Percentiles rank a stretch among this genome's conserved stretches.
These are phyloP conservation scores for Heterodera carotae DNA, from an alignment of 1,140 invertebrate genomes.

Conservation along the genomic window DNA sequence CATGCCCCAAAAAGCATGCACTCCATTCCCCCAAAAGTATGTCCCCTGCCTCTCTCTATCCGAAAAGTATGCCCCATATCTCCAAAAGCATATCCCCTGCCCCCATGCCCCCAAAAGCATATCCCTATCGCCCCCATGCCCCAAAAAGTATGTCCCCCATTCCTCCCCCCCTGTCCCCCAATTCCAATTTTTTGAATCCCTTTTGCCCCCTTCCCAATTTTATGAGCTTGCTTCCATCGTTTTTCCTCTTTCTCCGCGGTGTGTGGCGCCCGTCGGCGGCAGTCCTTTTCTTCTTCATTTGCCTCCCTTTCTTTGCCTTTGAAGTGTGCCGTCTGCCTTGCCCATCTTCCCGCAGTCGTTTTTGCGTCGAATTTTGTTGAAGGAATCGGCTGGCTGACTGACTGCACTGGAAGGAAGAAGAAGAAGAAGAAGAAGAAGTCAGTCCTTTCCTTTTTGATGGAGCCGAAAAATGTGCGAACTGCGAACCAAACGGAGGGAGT, in stretches of 20 bases:
- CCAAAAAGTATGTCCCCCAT: neutral
- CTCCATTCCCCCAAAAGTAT: no score
- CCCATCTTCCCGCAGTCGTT: slow-evolving; percentile 4
- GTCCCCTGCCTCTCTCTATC: neutral
- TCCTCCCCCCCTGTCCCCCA: neutral
- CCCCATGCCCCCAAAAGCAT: no score
- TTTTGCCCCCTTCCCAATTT: no score
- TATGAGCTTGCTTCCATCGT: neutral
- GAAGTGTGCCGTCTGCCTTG: neutral
- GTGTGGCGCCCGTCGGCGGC: slow-evolving; percentile 14
- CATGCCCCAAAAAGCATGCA: no score
- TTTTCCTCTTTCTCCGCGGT: neutral
- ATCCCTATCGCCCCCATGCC: no score
- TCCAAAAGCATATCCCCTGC: no score
- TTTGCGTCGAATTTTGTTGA: slow-evolving; percentile 17
- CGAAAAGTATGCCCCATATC: no score
- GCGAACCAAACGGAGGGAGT: neutral
- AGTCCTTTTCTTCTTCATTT: neutral
- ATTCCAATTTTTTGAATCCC: neutral
- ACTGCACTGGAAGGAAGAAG: no score
- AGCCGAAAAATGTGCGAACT: slow-evolving; percentile 5
- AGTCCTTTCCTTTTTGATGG: neutral
- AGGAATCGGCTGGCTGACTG: neutral
- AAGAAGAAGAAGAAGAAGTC: no score
- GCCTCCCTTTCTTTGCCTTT: neutral